A percentile compares a stretch with the other conserved stretches of the same genome.
Evolutionary conservation across 2,113 vertebrate species (phyloP).

Genomic region (Arvicanthis niloticus): DNA sequence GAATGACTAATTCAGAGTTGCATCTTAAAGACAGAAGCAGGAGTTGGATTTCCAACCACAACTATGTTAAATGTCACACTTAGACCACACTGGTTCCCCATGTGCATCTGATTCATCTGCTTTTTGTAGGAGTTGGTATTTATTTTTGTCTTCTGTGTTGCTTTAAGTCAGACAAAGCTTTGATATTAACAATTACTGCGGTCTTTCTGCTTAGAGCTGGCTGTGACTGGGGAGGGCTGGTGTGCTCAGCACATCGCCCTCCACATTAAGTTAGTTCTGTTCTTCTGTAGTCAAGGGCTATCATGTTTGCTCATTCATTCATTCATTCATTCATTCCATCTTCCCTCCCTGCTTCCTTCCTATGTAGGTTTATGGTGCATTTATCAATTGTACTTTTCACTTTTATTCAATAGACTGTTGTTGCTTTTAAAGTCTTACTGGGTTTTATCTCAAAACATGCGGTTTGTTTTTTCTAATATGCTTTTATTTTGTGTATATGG

Average conservation of each 20-base stretch:
- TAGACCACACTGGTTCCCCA: not conserved
- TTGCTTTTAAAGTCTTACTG: constrained; percentile 46
- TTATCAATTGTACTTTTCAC: not conserved
- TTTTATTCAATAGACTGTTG: constrained; percentile 27
- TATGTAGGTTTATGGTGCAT: not conserved
- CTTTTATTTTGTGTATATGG: not conserved
- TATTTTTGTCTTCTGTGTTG: constrained; percentile 49
- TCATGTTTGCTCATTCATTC: not conserved
- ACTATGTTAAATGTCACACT: constrained; percentile 36
- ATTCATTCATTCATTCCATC: not conserved
- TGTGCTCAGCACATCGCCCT: not conserved
- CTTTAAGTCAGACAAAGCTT: constrained; percentile 41
- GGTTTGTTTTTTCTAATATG: not conserved
- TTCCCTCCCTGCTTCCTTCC: not conserved
- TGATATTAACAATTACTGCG: constrained; percentile 33
- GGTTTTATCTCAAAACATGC: constrained; percentile 14
- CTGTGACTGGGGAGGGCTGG: not conserved
- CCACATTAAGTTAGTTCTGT: constrained; percentile 7
- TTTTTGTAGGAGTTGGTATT: constrained; percentile 47
- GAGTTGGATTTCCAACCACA: constrained; percentile 14
- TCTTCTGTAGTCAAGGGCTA: not conserved
- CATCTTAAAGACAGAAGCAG: constrained; percentile 55
- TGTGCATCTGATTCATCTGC: constrained; percentile 25
- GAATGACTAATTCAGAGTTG: constrained; percentile 58
- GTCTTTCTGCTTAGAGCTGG: constrained; percentile 7